Evolutionary conservation across 2,113 vertebrate genomes (phyloP).

Genomic region (Camelus bactrianus): DNA sequence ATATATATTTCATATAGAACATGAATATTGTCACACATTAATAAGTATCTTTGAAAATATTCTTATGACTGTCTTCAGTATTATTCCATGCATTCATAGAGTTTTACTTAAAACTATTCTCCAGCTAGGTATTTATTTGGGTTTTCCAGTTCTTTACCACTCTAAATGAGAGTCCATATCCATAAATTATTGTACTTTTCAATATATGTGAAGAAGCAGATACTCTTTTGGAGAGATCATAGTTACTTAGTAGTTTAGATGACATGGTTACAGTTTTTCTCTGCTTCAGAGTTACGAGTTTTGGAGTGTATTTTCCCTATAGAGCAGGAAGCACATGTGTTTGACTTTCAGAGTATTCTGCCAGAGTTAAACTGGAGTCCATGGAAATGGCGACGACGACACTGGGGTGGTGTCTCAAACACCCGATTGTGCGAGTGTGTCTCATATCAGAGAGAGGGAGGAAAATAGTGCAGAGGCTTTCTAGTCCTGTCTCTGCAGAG

Average conservation of each 20-base stretch:
- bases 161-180: not conserved
- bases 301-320: not conserved
- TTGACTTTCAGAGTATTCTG: not conserved
- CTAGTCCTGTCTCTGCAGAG: not conserved
- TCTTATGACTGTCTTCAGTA: not conserved
- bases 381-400: not conserved
- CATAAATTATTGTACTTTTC: not conserved
- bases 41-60: not conserved
- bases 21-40: not conserved
- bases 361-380: not conserved
- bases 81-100: not conserved
- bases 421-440: not conserved
- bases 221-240: not conserved
- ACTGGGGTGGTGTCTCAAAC: not conserved
- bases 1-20: not conserved
- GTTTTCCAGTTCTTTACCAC: not conserved
- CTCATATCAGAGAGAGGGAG: not conserved
- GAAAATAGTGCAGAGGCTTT: not conserved
- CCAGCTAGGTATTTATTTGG: not conserved
- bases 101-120: not conserved
- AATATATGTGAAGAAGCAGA: not conserved
- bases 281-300: not conserved
- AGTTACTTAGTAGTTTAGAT: not conserved
- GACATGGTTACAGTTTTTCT: not conserved
- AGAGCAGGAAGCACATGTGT: not conserved